Conservation (phyloP, 2,797 vertebrate species). For the Muscicapa striata region DNA sequence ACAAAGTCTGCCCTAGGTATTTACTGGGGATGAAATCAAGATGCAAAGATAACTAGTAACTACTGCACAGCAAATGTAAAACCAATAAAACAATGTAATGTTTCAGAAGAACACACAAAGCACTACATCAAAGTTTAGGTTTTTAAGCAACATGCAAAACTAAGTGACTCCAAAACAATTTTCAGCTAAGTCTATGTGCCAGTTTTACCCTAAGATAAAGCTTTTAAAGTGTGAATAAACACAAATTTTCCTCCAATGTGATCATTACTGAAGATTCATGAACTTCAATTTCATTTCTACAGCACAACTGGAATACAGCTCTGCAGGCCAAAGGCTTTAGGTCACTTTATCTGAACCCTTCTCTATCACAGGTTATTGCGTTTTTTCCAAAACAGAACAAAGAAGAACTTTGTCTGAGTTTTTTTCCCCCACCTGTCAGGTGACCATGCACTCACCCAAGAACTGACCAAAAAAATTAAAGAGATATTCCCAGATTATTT, state of each 20-base stretch:
- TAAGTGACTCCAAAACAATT: not conserved
- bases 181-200: not conserved
- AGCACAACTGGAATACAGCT: not conserved
- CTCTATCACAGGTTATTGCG: not conserved
- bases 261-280: not conserved
- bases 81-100: fast-evolving
- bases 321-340: not conserved
- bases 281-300: not conserved
- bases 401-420: not conserved
- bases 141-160: not conserved
- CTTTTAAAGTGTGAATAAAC: not conserved
- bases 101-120: not conserved
- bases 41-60: not conserved
- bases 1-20: not conserved
- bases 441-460: fast-evolving
- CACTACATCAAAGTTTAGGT: not conserved
- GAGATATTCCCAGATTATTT: not conserved
- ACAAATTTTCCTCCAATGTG: fast-evolving
- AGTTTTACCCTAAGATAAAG: fast-evolving
- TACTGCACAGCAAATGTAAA: fast-evolving
- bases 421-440: not conserved
- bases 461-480: fast-evolving
- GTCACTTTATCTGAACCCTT: not conserved
- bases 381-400: not conserved
- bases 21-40: not conserved